Evolutionary conservation across 1,140 invertebrate genomes (phyloP), one percentile per base, ranked within the genome.

Genomic region (Lepidostoma basale): DNA sequence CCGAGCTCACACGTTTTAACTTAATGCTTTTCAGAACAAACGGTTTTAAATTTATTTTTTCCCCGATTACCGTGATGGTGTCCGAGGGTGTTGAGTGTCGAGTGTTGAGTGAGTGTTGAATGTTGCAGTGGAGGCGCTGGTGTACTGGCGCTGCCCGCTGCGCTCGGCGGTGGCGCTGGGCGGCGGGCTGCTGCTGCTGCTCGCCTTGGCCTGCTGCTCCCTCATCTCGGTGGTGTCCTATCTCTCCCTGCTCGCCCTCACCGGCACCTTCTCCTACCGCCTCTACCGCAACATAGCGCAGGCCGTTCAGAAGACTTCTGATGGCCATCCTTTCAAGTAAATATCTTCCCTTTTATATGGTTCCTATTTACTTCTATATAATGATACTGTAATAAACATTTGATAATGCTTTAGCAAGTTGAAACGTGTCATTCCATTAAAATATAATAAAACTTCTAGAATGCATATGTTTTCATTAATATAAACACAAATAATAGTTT

Each of bases 261-360:
- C 87, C 45, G 92, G 88, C 70, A 95, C 96, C 67, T 87, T 98
- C 76, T 88, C 89, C 77, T 98, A 97, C 88, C 90, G 96, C 78
- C 89, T 98, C 75, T 98, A 98, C 87, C 98, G 97, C 86, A 94
- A 92, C 79, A 89, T 98, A 73, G 88, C 98, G 78, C 93, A 96
- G 77, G 95, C 96, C 72, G 90, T 99, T 70, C 96, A 98, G 83
- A 99, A 99, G 83, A 97, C 95, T 71, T 91, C 92, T 74, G 96
- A 98, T 77, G 95, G 94, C 78, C 95, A 99, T 83, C 96, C 97
- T 65, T 98, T 98, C 90, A 96, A 97, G 95, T 96, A n/a, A n/a
- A n/a, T n/a, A n/a, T n/a, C n/a, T n/a, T n/a, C n/a, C n/a, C n/a
- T n/a, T n/a, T n/a, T n/a, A n/a, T n/a, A n/a, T n/a, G n/a, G n/a